These are phyloP conservation scores for Lucilia cuprina DNA, from an alignment of 1,140 invertebrate species.

Conservation along the genomic window DNA sequence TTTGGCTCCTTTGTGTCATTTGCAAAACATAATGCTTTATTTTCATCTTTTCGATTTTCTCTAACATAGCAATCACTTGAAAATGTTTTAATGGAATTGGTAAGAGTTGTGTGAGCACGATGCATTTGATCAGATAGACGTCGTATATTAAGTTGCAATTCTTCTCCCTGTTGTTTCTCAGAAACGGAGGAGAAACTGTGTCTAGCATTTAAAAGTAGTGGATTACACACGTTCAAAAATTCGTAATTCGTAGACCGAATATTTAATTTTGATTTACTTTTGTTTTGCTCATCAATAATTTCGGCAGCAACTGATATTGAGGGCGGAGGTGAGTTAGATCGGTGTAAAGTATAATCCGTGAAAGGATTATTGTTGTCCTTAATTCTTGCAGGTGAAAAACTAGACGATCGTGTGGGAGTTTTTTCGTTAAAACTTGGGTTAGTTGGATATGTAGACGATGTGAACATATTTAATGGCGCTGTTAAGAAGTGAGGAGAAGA, in stretches of 20 bases:
- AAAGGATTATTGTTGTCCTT: conserved; percentile 47
- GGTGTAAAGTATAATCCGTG: background rate
- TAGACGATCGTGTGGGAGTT: conserved; percentile 44
- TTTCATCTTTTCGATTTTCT: conserved; percentile 31
- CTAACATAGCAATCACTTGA: conserved; percentile 48
- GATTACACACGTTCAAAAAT: conserved; percentile 43
- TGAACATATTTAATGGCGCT: conserved; percentile 41
- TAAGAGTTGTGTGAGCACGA: conserved; percentile 36
- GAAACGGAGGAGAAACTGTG: conserved; percentile 57
- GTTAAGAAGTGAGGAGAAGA: conserved; percentile 48
- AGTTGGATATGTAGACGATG: conserved; percentile 27
- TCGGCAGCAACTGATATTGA: conserved; percentile 1
- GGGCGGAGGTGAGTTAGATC: background rate
- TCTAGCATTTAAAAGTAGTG: conserved; percentile 47
- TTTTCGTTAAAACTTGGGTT: conserved; percentile 3
- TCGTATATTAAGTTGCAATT: conserved; percentile 56
- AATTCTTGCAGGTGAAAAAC: conserved; percentile 49
- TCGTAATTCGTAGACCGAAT: conserved; percentile 25
- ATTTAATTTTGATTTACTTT: conserved; percentile 1
- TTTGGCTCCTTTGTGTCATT: background rate
- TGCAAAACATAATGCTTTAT: background rate
- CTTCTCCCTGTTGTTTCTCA: conserved; percentile 43
- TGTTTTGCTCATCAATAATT: background rate
- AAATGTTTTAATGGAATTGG: conserved; percentile 40
- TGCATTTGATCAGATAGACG: conserved; percentile 56